Evolutionary conservation across 2,888 invertebrate genomes (phyloP).

Genomic region (Polydrusus pterygomalis): DNA sequence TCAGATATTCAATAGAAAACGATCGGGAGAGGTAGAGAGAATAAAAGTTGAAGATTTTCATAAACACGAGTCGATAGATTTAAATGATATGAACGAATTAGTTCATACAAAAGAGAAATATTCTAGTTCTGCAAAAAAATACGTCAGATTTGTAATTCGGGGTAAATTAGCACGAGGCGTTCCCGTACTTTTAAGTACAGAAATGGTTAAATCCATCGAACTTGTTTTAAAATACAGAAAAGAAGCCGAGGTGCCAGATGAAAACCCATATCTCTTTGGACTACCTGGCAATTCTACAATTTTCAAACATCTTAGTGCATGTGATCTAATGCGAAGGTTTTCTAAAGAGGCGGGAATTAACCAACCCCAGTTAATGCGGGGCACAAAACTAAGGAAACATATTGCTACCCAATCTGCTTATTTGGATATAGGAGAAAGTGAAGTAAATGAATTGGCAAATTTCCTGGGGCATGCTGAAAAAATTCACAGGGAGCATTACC

Average conservation of each 20-base stretch:
- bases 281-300: background rate
- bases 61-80: background rate
- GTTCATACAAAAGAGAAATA: background rate
- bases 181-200: background rate
- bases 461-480: too few species aligned
- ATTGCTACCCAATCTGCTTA: too few species aligned
- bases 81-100: background rate
- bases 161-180: background rate
- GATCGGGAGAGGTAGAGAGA: conserved; percentile 54
- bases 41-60: conserved; percentile 44
- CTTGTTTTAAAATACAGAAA: background rate
- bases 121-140: background rate
- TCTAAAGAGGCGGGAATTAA: too few species aligned
- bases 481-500: too few species aligned
- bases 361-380: too few species aligned
- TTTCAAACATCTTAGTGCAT: too few species aligned
- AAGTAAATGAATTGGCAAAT: too few species aligned
- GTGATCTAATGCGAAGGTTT: too few species aligned
- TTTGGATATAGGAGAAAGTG: too few species aligned
- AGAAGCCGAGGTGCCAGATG: background rate
- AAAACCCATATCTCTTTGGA: background rate
- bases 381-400: too few species aligned
- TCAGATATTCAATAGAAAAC: conserved; percentile 54
- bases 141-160: background rate
- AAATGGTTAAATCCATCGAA: too few species aligned